Evolutionary conservation across 2,113 vertebrate genomes (phyloP), one percentile per base, ranked within the genome.

Genomic region (Hiodon tergisus): DNA sequence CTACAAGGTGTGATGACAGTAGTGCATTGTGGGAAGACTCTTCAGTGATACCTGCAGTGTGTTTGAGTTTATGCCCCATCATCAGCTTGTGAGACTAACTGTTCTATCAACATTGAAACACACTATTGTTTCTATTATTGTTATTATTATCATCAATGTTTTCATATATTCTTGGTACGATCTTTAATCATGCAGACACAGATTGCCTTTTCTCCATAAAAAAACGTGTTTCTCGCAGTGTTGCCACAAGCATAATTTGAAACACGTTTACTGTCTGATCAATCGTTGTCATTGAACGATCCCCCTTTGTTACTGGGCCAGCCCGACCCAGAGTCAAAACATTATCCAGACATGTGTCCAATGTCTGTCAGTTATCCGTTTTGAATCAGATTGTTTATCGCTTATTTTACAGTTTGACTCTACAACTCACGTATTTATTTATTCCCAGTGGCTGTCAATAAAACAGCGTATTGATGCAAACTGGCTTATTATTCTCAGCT

Each of bases 1-100:
- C 6, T 69, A 67, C 82, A 74, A 80, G 75, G 79, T 81, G 81
- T 85, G 14, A 0, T 78, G 78, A 77, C 53, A 55, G 46, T 72
- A 68, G 53, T 80, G 80, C 81, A 77, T 58, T 73, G 73, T 80
- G 68, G 74, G 78, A 65, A 62, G 75, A 78, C 76, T 70, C 55
- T 52, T 55, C n/a, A 55, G 53, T 68, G 57, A 71, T 67, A 71
- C 54, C 52, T 62, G 59, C 10, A 8, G 52, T 73, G 16, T 16
- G 73, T 48, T 9, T 48, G 63, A 75, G 57, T 75, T 51, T 57
- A 9, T 47, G 46, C 46, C 54, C 61, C 10, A 53, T 69, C 48
- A 59, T 59, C 14, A 59, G 9, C 14, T 17, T 75, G 48, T 13
- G 13, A 67, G 58, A 13, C 54, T 58, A 50, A 17, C 53, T 7